These are phyloP conservation scores for Actenoides lindsayi DNA, from an alignment of 2,113 vertebrate species.

Conservation along the genomic window DNA sequence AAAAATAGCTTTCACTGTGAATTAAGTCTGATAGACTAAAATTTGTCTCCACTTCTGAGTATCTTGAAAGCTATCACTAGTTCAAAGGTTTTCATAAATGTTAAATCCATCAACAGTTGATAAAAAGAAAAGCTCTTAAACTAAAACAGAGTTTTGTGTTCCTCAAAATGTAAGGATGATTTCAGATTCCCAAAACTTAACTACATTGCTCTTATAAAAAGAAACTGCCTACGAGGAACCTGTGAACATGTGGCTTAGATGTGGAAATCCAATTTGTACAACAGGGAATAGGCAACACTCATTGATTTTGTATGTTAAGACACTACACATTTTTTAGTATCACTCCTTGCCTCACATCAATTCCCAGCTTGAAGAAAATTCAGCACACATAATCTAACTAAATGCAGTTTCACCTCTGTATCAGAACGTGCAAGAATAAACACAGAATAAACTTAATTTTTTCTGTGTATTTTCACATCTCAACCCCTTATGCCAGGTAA, in stretches of 20 bases:
- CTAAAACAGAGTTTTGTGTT: neutral
- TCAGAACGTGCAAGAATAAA: neutral
- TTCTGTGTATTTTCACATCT: neutral
- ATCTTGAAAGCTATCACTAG: neutral
- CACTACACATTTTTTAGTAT: neutral
- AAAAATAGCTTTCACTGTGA: neutral
- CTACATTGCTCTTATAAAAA: neutral
- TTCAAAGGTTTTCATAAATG: neutral
- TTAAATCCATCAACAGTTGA: neutral
- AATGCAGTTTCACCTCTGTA: neutral
- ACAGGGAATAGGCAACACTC: neutral
- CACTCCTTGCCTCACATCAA: neutral
- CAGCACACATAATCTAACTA: neutral
- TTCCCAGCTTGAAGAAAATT: neutral
- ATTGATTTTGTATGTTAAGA: neutral
- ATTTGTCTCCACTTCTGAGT: neutral
- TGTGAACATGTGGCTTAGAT: neutral
- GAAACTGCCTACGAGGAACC: neutral
- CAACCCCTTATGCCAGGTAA: neutral
- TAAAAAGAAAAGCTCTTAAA: neutral
- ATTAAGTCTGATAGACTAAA: neutral
- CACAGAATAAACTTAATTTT: neutral
- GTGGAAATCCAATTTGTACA: neutral
- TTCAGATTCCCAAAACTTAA: neutral
- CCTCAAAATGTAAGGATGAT: neutral